Percentiles rank a stretch among this genome's conserved stretches.
Conservation (phyloP, 2,113 vertebrate genomes). For the Colaptes auratus region DNA sequence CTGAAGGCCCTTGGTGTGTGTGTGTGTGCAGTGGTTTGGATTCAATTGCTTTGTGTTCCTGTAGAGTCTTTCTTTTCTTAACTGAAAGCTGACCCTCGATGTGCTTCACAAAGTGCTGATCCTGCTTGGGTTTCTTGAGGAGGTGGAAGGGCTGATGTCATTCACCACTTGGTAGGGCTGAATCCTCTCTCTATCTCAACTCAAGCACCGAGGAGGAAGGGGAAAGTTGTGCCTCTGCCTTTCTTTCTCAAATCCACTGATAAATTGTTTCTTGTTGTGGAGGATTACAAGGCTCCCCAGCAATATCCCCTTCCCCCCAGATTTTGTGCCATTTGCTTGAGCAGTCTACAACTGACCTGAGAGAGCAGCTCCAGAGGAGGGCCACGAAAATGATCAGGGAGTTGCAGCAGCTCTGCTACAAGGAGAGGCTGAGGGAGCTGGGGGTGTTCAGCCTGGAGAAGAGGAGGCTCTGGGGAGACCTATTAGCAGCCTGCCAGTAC, state of each 20-base stretch:
- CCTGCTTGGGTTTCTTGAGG: not conserved
- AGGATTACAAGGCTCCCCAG: not conserved
- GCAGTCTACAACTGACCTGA: not conserved
- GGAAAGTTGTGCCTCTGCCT: not conserved
- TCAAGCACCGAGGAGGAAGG: not conserved
- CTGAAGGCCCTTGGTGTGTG: not conserved
- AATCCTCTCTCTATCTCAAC: conserved; percentile 10
- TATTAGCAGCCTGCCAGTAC: no score
- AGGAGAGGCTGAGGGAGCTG: no score
- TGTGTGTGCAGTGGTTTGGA: not conserved
- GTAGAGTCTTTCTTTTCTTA: not conserved
- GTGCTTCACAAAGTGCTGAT: conserved; percentile 7
- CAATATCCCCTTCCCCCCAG: not conserved
- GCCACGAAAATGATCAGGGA: no score
- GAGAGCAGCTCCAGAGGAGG: no score
- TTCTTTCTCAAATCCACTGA: not conserved
- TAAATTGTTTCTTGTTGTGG: not conserved
- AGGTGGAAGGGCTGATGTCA: conserved; percentile 27
- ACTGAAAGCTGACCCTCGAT: conserved; percentile 6
- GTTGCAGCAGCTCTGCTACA: no score
- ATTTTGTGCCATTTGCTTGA: not conserved
- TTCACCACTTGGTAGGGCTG: conserved; percentile 1
- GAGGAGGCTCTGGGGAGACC: no score
- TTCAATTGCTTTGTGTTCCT: conserved; percentile 10
- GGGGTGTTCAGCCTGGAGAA: no score